phyloP scores from a whole-genome alignment of 2,888 invertebrate species.

The Autographa pulchrina region DNA sequence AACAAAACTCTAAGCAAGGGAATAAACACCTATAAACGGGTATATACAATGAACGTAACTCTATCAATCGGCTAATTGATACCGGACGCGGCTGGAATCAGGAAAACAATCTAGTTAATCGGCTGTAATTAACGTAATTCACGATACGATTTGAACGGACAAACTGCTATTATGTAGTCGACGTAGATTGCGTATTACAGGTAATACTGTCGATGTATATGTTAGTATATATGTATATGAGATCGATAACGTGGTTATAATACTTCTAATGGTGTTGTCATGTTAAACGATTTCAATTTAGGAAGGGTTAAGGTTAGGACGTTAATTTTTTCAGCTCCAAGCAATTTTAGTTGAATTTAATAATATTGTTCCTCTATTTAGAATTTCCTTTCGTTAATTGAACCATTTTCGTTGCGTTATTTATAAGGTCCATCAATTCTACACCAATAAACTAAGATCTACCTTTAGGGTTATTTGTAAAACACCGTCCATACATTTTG shows the following conservation, averaged over 20 bases:
- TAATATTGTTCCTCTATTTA: no score
- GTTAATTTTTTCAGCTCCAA: no score
- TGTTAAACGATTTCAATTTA: neutral
- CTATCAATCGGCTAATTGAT: slow-evolving; percentile 55
- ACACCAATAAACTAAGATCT: no score
- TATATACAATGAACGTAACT: slow-evolving; percentile 20
- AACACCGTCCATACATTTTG: no score
- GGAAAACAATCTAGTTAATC: slow-evolving; percentile 56
- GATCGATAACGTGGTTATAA: neutral
- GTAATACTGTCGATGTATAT: slow-evolving; percentile 8
- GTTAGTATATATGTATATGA: neutral
- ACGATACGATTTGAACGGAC: slow-evolving; percentile 38
- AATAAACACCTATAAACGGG: slow-evolving; percentile 2
- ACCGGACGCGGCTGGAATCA: slow-evolving; percentile 45
- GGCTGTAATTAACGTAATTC: slow-evolving; percentile 50
- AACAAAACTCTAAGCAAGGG: neutral
- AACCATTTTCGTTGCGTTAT: no score
- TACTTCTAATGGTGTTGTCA: no score
- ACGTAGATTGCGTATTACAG: slow-evolving; percentile 32
- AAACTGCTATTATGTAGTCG: slow-evolving; percentile 25
- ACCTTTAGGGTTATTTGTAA: no score
- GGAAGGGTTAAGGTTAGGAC: no score
- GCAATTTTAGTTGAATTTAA: no score
- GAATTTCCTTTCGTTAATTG: no score
- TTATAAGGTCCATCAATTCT: no score